Percentiles rank a stretch among this genome's conserved stretches.
Conservation (phyloP, 2,888 invertebrate species). For the Andricus curvator region DNA sequence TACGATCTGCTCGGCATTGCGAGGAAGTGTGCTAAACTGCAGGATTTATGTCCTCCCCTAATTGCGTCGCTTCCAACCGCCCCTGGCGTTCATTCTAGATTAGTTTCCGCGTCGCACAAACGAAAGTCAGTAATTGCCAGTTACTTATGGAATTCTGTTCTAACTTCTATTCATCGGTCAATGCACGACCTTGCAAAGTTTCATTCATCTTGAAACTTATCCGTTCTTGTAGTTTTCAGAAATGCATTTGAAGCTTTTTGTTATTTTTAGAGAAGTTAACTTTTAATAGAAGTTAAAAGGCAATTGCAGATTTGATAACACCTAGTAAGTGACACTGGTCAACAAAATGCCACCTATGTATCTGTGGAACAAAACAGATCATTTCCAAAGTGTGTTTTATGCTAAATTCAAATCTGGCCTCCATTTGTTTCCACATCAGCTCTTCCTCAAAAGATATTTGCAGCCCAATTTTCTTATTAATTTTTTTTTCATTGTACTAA, state of each 20-base stretch:
- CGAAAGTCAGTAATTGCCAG: slow-evolving; percentile 57
- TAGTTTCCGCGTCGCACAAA: slow-evolving; percentile 60
- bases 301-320: too few relatives aligned
- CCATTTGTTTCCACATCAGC: too few relatives aligned
- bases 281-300: not conserved
- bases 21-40: slow-evolving; percentile 75
- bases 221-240: not conserved
- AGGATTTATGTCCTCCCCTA: slow-evolving; percentile 77
- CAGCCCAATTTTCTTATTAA: too few relatives aligned
- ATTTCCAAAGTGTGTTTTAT: too few relatives aligned
- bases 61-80: slow-evolving; percentile 70
- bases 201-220: not conserved
- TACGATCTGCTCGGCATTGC: slow-evolving; percentile 68
- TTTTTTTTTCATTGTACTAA: too few relatives aligned
- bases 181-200: not conserved
- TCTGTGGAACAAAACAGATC: too few relatives aligned
- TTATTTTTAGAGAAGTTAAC: not conserved
- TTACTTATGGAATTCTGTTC: slow-evolving; percentile 8
- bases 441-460: too few relatives aligned
- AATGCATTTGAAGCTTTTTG: not conserved
- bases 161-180: not conserved
- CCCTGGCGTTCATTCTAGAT: slow-evolving; percentile 60
- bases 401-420: too few relatives aligned
- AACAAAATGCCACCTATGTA: too few relatives aligned
- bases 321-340: too few relatives aligned